Evolutionary conservation across 2,888 invertebrate genomes (phyloP).

Genomic region (Sesia bembeciformis): DNA sequence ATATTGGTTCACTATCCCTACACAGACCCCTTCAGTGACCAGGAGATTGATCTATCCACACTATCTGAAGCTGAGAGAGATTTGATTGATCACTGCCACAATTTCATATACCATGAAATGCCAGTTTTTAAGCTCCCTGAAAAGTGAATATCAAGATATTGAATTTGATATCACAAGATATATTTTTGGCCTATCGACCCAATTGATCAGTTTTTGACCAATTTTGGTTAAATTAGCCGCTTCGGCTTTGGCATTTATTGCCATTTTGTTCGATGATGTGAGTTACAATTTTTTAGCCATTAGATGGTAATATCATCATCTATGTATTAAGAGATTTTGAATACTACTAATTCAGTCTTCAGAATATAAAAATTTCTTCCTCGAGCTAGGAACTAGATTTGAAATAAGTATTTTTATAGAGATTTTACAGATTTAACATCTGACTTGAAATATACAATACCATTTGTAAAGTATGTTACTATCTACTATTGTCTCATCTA

Average conservation of each 20-base stretch:
- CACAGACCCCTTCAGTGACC: conserved; percentile 61
- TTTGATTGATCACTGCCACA: conserved; percentile 80
- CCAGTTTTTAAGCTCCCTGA: conserved; percentile 80
- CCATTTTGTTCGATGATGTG: not conserved
- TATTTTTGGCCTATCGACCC: not conserved
- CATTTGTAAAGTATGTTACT: no score
- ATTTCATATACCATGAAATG: conserved; percentile 76
- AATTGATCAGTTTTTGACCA: conserved; percentile 13
- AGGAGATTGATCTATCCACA: conserved; percentile 52
- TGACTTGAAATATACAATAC: no score
- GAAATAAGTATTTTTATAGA: no score
- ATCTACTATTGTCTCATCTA: no score
- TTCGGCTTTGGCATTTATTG: conserved; percentile 30
- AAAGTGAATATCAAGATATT: conserved; percentile 53
- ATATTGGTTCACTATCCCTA: conserved; percentile 71
- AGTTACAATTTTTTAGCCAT: not conserved
- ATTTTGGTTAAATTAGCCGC: conserved; percentile 8
- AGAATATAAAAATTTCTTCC: no score
- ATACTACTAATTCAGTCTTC: no score
- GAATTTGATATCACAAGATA: not conserved
- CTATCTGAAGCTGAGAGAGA: conserved; percentile 77
- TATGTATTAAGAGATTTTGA: no score
- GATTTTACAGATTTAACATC: no score
- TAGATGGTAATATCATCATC: no score
- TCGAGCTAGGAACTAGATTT: no score